phyloP scores from a whole-genome alignment of 1,140 invertebrate species.

The Drosophila nigrodunni region DNA sequence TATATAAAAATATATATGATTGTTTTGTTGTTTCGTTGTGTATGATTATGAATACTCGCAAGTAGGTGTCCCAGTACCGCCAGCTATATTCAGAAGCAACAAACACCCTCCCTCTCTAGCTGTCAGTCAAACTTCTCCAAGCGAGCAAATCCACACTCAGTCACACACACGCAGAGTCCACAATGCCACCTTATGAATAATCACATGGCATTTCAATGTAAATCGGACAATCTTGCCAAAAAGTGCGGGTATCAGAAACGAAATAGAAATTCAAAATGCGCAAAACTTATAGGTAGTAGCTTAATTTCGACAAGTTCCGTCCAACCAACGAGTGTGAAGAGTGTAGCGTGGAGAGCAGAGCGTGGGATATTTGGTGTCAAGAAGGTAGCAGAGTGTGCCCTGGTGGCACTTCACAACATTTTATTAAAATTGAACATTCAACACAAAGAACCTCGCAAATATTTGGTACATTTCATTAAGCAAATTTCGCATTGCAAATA shows the following conservation, averaged over 20 bases:
- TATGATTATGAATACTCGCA: conserved; percentile 14
- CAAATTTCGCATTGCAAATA: conserved; percentile 30
- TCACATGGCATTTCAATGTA: conserved; percentile 64
- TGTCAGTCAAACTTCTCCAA: conserved; percentile 69
- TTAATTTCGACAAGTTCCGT: conserved; percentile 54
- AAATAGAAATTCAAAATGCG: conserved; percentile 60
- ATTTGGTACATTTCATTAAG: conserved; percentile 35
- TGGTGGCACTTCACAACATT: conserved; percentile 26
- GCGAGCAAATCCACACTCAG: conserved; percentile 37
- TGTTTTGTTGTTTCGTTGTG: not conserved
- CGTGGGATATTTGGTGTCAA: not conserved
- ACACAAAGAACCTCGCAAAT: conserved; percentile 35
- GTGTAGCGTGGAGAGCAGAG: conserved; percentile 4
- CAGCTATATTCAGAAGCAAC: conserved; percentile 60
- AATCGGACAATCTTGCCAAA: conserved; percentile 63
- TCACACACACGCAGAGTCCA: conserved; percentile 37
- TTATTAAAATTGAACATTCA: conserved; percentile 36
- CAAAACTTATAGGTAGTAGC: conserved; percentile 59
- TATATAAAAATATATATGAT: not conserved
- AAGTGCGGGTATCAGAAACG: conserved; percentile 50
- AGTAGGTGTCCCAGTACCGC: conserved; percentile 32
- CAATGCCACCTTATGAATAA: conserved; percentile 69
- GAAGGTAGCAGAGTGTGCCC: not conserved
- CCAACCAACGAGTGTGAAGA: conserved; percentile 26
- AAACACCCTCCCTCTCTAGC: conserved; percentile 40